Evolutionary conservation across 2,113 vertebrate species (phyloP), one percentile per base, ranked within the genome.

Genomic region (Dendrocopos noguchii): DNA sequence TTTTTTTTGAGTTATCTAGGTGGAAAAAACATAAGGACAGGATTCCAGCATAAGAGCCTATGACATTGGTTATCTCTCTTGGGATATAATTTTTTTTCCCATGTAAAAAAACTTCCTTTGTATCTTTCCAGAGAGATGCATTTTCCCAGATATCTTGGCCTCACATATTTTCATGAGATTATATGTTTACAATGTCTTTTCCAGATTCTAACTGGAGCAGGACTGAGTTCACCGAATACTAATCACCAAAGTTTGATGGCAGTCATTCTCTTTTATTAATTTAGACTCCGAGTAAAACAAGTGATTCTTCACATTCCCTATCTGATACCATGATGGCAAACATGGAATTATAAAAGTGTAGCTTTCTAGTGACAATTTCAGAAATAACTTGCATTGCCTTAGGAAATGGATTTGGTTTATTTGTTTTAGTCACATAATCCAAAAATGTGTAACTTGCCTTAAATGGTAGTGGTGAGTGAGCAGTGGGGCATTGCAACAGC

Each of bases 111-210:
- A 1, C 22, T 29, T 27, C 2, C 14, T 63, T 84, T 74, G 2
- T 71, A 6, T 87, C 47, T 92, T 92, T 73, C 61, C 29, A 67
- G 42, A 80, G 60, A 76, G 18, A 67, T 87, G 12, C 33, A 61
- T 89, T 96, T 95, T 90, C 64, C 79, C 87, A 65, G 47, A 60
- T 94, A 89, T 46, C 34, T 77, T 89, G 57, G 27, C 33, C 27
- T 93, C 53, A 24, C 68, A 34, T 87, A 73, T 68, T 89, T 93
- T 94, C 25, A 15, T 83, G 71, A 67, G 31, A 57, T 87, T 56
- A 22, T 50, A 81, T 93, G 78, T 92, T 95, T 66, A 29, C 80
- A 84, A 64, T 91, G 72, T 77, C 53, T 95, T 92, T 95, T 95
- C 84, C 87, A 91, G 93, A 74, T 90, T 52, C 52, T 61, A 53